Evolutionary conservation across 2,113 vertebrate genomes (phyloP), one percentile per base, ranked within the genome.

Genomic region (Callipepla squamata): DNA sequence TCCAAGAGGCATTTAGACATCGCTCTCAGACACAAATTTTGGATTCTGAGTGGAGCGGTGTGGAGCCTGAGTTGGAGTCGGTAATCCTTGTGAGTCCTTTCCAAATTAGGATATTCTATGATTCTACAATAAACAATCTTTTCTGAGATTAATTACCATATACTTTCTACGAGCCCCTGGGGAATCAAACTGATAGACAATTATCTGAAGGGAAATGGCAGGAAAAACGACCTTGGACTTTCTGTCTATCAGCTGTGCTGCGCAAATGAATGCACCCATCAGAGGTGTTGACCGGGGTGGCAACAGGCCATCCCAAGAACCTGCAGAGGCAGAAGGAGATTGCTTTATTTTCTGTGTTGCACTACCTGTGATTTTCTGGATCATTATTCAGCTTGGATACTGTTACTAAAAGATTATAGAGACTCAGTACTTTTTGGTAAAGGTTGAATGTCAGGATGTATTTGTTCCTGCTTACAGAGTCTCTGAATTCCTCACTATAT

Each of bases 361-460:
- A 69, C 40, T 91, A 85, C 42, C 55, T 67, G 50, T 70, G 72
- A 47, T 93, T 90, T 85, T n/a, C 47, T 74, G 36, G 58, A 32
- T 58, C 70, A 65, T 89, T 91, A 66, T 85, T 89, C 67, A 77
- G 45, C 61, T 75, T 70, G 57, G 25, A 70, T 90, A 90, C 76
- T 80, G 55, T 70, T 81, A 61, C 61, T 83, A 5, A 40, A 74
- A 93, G 80, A 67, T 63, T 55, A 81, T 18, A 51, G 63, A 76
- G 70, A 87, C 18, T 2, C 38, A 63, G 22, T 62, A 26, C 6
- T 20, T 5, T 73, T 26, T 57, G 47, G 34, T 90, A 85, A 86
- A 92, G 36, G 32, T 34, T 47, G 72, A 80, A 67, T 70, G 23
- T 13, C 59, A 36, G 25, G 22, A 12, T 87, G 45, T 20, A 38